Percentiles rank a stretch among this genome's conserved stretches.
Evolutionary conservation across 2,797 vertebrate genomes (phyloP).

Genomic region (Heliangelus exortis): DNA sequence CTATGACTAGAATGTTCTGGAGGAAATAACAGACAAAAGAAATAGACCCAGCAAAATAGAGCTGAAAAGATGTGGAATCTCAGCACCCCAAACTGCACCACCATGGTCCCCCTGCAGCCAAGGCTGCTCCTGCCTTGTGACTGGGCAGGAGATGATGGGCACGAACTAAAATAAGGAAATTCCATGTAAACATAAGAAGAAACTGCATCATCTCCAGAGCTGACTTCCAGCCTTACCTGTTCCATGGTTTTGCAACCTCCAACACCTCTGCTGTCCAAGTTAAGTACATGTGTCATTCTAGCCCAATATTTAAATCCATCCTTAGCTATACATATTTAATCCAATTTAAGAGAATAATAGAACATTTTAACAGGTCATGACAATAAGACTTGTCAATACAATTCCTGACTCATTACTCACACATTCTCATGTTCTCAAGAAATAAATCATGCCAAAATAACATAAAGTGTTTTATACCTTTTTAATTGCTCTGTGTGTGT

Average conservation of each 20-base stretch:
- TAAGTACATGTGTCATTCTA: background rate
- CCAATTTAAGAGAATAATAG: constrained; percentile 7
- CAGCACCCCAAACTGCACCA: background rate
- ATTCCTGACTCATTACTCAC: background rate
- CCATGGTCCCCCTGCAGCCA: rapidly evolving
- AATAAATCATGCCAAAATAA: background rate
- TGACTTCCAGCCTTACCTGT: background rate
- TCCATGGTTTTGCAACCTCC: background rate
- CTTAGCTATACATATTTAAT: background rate
- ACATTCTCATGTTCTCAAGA: background rate
- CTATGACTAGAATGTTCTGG: background rate
- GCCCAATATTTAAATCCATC: background rate
- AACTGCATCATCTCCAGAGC: rapidly evolving
- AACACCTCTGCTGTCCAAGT: rapidly evolving
- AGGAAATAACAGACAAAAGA: background rate
- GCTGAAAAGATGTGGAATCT: background rate
- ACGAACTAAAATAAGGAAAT: background rate
- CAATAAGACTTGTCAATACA: constrained; percentile 12
- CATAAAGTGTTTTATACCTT: background rate
- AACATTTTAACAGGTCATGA: constrained; percentile 25
- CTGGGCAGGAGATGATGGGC: background rate
- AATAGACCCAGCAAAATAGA: background rate
- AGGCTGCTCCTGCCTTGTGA: too few species aligned
- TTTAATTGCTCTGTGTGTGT: background rate
- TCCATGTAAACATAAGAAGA: rapidly evolving